Evolutionary conservation across 1,140 invertebrate genomes (phyloP).

Genomic region (Drosophila bocki): DNA sequence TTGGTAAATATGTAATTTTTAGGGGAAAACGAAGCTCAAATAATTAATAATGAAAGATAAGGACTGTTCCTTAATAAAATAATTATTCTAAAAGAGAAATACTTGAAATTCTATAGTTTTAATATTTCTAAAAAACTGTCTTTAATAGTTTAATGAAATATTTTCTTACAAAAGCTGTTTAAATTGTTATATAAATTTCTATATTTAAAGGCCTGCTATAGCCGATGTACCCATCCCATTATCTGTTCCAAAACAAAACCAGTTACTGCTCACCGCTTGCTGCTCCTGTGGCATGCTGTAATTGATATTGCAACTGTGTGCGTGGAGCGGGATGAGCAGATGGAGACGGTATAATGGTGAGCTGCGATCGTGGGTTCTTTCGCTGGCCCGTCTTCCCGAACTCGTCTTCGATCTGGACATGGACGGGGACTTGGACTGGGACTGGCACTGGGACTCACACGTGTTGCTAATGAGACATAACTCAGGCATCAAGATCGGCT

Average conservation of each 20-base stretch:
- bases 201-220: neutral
- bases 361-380: slow-evolving; percentile 41
- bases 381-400: slow-evolving; percentile 24
- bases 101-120: neutral
- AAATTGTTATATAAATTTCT: too few relatives aligned
- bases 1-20: neutral
- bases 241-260: slow-evolving; percentile 57
- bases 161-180: neutral
- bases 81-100: neutral
- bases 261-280: slow-evolving; percentile 69
- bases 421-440: slow-evolving; percentile 14
- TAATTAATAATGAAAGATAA: neutral
- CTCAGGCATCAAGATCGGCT: slow-evolving; percentile 61
- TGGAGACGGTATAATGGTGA: slow-evolving; percentile 14
- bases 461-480: slow-evolving; percentile 81
- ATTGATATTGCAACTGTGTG: slow-evolving; percentile 82
- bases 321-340: slow-evolving; percentile 50
- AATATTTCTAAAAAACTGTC: neutral
- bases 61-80: neutral
- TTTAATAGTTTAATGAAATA: neutral
- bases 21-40: neutral
- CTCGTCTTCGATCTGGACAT: slow-evolving; percentile 25
- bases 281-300: slow-evolving; percentile 83
- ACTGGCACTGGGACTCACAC: slow-evolving; percentile 56
- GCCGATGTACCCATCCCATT: slow-evolving; percentile 16